These are phyloP conservation scores for Mastomys coucha DNA, from an alignment of 2,113 vertebrate genomes.

Conservation along the genomic window DNA sequence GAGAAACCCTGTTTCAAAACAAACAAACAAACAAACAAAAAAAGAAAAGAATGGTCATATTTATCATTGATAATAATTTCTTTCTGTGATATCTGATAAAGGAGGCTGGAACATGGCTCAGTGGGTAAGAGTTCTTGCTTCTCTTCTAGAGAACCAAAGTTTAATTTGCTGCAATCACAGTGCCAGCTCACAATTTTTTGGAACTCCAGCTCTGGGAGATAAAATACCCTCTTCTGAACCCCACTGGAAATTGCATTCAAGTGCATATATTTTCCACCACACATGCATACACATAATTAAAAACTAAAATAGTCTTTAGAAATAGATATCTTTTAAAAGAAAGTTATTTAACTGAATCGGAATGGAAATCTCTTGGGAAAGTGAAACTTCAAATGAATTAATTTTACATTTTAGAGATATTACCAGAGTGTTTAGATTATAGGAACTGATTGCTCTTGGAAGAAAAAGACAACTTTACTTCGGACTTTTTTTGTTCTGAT, in stretches of 20 bases:
- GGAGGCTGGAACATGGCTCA: not conserved
- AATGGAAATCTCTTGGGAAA: not conserved
- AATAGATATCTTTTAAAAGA: not conserved
- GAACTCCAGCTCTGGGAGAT: not conserved
- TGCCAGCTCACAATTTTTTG: not conserved
- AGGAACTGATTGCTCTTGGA: not conserved
- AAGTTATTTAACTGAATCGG: not conserved
- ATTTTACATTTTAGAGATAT: not conserved
- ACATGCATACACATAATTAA: not conserved
- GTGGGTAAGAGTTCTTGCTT: not conserved
- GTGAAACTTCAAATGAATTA: not conserved
- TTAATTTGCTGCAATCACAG: not conserved
- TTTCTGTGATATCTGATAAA: not conserved
- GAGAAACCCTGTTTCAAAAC: too few relatives aligned
- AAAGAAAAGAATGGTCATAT: not conserved
- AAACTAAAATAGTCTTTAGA: not conserved
- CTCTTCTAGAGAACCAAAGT: not conserved
- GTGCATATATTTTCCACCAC: not conserved
- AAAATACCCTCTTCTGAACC: not conserved
- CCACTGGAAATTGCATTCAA: not conserved
- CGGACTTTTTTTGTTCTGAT: not conserved
- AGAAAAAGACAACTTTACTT: not conserved
- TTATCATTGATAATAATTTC: not conserved
- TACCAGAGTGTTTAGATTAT: not conserved
- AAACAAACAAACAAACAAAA: too few relatives aligned